Conservation (phyloP, 2,888 invertebrate species). For the Falcaria lacertinaria region DNA sequence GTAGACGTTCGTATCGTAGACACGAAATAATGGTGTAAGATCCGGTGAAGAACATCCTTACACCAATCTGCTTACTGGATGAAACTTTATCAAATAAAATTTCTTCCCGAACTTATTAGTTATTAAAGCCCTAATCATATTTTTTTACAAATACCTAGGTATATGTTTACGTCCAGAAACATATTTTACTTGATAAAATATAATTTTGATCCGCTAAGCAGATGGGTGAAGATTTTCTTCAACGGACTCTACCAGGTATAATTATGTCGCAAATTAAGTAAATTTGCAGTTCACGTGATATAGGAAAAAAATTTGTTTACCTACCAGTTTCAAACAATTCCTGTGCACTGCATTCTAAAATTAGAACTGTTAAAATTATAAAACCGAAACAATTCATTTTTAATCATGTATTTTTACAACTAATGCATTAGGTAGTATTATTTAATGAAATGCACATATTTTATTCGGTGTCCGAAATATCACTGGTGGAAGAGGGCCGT, state of each 20-base stretch:
- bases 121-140: too few species aligned
- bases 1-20: background rate
- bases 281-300: background rate
- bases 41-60: too few species aligned
- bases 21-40: too few species aligned
- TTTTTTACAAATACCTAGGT: too few species aligned
- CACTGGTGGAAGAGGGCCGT: slow-evolving; percentile 45
- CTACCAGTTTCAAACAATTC: slow-evolving; percentile 52
- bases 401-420: slow-evolving; percentile 9
- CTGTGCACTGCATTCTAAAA: slow-evolving; percentile 39
- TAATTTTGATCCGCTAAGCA: too few species aligned
- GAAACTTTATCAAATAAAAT: too few species aligned
- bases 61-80: too few species aligned
- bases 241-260: too few species aligned
- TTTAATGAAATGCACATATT: slow-evolving; percentile 28
- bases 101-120: too few species aligned
- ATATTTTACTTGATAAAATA: too few species aligned
- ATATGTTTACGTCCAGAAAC: too few species aligned
- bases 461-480: slow-evolving; percentile 41
- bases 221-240: too few species aligned
- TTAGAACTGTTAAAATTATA: slow-evolving; percentile 31
- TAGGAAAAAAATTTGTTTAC: slow-evolving; percentile 8
- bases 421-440: slow-evolving; percentile 9
- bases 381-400: slow-evolving; percentile 42
- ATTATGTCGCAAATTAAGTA: background rate